Evolutionary conservation across 2,888 invertebrate species (phyloP).

Genomic region (Rhodophaea formosa): DNA sequence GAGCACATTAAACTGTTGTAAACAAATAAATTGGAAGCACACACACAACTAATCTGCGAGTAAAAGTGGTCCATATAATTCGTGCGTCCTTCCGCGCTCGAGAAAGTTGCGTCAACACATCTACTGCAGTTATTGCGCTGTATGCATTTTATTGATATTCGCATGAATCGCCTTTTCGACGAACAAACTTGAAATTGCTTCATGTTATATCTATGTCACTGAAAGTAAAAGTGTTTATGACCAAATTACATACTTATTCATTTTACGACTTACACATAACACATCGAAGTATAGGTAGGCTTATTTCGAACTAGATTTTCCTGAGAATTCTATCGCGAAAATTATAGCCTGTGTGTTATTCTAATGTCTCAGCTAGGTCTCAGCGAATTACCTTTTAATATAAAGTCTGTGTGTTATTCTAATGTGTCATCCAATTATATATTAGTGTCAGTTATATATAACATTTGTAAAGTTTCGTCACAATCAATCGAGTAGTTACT

Average conservation of each 20-base stretch:
- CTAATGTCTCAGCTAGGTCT: too few species aligned
- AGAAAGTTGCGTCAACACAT: slow-evolving; percentile 1
- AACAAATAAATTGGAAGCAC: not conserved
- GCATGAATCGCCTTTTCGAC: not conserved
- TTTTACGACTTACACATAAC: too few species aligned
- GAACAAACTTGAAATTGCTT: not conserved
- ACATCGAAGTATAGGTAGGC: too few species aligned
- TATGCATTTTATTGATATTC: not conserved
- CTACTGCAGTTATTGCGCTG: not conserved
- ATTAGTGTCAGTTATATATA: too few species aligned
- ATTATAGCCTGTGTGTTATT: too few species aligned
- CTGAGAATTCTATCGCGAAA: too few species aligned
- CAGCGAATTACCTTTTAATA: too few species aligned
- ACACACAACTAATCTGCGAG: slow-evolving; percentile 3
- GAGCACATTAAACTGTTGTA: not conserved
- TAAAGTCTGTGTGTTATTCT: too few species aligned
- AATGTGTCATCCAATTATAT: too few species aligned
- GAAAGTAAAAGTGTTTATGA: not conserved
- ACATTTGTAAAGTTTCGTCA: too few species aligned
- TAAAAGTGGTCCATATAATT: slow-evolving; percentile 11
- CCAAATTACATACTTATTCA: not conserved
- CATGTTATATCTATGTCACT: not conserved
- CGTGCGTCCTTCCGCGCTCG: not conserved
- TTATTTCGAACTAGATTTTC: too few species aligned
- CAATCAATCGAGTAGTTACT: too few species aligned